phyloP scores from a whole-genome alignment of 2,113 vertebrate species.

The Rhadina sibilatrix region DNA sequence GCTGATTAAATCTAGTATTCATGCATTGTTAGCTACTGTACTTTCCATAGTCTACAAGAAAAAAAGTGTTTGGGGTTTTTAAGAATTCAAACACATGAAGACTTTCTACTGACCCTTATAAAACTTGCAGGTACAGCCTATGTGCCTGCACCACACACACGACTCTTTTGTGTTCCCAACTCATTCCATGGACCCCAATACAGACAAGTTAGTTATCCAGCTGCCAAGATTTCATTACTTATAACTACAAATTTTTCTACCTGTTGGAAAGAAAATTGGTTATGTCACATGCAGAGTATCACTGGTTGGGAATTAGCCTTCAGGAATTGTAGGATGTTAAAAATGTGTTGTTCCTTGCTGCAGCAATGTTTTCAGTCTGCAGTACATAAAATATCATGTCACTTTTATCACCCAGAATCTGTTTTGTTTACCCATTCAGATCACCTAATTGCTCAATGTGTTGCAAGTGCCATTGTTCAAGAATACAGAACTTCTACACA shows the following conservation, averaged over 20 bases:
- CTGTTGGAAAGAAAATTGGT: neutral
- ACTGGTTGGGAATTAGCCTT: neutral
- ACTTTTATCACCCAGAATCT: neutral
- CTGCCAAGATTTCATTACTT: neutral
- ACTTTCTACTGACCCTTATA: neutral
- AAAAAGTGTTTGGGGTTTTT: neutral
- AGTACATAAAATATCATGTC: neutral
- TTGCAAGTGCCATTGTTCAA: neutral
- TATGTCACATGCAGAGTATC: neutral
- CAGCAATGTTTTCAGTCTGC: neutral
- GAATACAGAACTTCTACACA: neutral
- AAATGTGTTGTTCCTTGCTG: neutral
- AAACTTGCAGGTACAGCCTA: neutral
- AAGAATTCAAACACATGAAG: neutral
- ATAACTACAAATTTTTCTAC: neutral
- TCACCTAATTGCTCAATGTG: neutral
- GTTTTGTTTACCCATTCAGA: neutral
- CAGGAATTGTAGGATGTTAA: neutral
- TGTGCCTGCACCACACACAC: neutral
- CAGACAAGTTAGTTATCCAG: neutral
- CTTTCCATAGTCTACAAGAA: neutral
- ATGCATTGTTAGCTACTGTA: neutral
- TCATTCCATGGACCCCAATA: neutral
- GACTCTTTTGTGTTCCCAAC: fast-evolving
- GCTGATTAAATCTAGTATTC: neutral